Evolutionary conservation across 2,797 vertebrate species (phyloP), one percentile per base, ranked within the genome.

Genomic region (Euthynnus affinis): DNA sequence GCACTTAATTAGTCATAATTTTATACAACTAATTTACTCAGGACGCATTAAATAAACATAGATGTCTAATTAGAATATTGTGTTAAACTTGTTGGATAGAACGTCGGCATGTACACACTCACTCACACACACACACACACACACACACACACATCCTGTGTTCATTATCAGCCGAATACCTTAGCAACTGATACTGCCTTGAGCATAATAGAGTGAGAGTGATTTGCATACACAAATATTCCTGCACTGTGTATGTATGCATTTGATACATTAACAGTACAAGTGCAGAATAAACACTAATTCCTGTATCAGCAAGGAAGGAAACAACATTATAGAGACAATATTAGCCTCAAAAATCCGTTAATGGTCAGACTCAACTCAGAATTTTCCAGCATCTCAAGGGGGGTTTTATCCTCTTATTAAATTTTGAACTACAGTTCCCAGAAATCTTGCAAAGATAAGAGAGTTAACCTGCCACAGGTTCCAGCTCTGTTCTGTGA

Each of bases 21-120:
- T 95, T 90, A 93, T 91, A 94, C 93, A 92, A 93, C 91, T 92
- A 93, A 95, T 95, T 92, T 93, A 91, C 92, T 93, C 90, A 84
- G 84, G 89, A 92, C 83, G 78, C 92, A 94, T 94, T 94, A 94
- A 94, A 94, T 94, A 94, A 95, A 95, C 92, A 94, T 94, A 90
- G 90, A 90, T 81, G 85, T 93, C 89, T 95, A 94, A 95, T 95
- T 95, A 94, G 86, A 93, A 91, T 92, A 92, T 91, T 92, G 91
- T 94, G 91, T 92, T 90, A 89, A 92, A 93, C 78, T 87, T 87
- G 89, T 87, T 88, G 91, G 88, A 87, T 78, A 85, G 85, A 63
- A 78, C 81, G 3, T 74, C 23, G 66, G 62, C 73, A 10, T 58
- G 25, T 14, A 61, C 76, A 78, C 73, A 46, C 75, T 34, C 74